Evolutionary conservation across 2,888 invertebrate species (phyloP).

Genomic region (Acholoe squamosa): DNA sequence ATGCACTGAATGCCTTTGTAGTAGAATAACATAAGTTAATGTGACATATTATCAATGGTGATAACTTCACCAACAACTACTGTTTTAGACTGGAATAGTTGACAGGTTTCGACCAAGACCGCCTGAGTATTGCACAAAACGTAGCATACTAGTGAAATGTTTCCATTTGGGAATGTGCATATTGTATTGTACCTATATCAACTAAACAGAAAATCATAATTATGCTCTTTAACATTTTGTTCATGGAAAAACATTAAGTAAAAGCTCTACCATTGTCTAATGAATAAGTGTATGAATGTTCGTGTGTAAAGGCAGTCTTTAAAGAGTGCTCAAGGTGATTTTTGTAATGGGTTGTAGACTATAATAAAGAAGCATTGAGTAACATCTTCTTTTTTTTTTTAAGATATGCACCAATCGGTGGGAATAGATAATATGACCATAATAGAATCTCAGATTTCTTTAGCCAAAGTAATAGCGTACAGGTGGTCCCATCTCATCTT

Average conservation of each 20-base stretch:
- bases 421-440: not conserved
- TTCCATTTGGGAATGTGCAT: no score
- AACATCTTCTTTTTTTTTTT: not conserved
- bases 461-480: constrained; percentile 69
- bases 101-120: no score
- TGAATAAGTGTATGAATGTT: not conserved
- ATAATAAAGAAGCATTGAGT: not conserved
- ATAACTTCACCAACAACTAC: no score
- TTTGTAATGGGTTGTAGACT: not conserved
- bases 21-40: no score
- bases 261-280: not conserved
- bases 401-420: not conserved
- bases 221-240: not conserved
- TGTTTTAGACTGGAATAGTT: no score
- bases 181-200: no score
- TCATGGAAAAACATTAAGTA: not conserved
- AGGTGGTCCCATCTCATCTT: constrained; percentile 70
- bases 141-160: no score
- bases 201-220: no score
- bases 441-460: not conserved
- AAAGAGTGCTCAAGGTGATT: not conserved
- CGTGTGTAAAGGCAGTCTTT: not conserved
- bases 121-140: no score
- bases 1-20: no score
- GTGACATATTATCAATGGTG: no score